A percentile compares a stretch with the other conserved stretches of the same genome.
Conservation (phyloP, 2,113 vertebrate genomes). For the Bubalus kerabau region DNA sequence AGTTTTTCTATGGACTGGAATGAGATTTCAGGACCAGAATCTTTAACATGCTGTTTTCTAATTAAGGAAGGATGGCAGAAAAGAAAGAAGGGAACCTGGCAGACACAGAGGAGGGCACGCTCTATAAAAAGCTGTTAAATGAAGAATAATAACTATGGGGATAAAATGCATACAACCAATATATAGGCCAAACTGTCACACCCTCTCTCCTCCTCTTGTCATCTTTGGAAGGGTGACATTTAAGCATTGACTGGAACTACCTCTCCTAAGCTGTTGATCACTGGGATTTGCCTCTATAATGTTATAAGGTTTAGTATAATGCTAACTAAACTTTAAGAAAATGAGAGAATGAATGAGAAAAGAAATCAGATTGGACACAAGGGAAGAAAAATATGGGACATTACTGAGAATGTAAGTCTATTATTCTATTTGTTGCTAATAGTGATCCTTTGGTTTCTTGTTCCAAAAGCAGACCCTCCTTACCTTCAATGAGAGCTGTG, state of each 20-base stretch:
- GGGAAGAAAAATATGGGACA: not conserved
- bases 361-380: not conserved
- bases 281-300: not conserved
- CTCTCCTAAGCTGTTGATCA: not conserved
- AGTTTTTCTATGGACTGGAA: constrained; percentile 30
- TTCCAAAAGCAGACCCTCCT: not conserved
- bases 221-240: not conserved
- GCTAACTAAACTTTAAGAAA: constrained; percentile 48
- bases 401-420: not conserved
- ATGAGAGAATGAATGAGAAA: not conserved
- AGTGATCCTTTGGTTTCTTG: not conserved
- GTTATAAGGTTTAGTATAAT: not conserved
- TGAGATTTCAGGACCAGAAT: constrained; percentile 29
- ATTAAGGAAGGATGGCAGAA: not conserved
- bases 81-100: not conserved
- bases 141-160: not conserved
- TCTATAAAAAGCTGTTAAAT: not conserved
- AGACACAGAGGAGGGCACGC: not conserved
- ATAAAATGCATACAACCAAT: not conserved
- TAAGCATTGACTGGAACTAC: not conserved
- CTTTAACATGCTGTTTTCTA: constrained; percentile 15
- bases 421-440: not conserved
- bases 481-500: not conserved
- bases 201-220: not conserved
- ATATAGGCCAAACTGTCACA: not conserved